Conservation (phyloP, 2,888 invertebrate genomes). For the Eupithecia vulgata region DNA sequence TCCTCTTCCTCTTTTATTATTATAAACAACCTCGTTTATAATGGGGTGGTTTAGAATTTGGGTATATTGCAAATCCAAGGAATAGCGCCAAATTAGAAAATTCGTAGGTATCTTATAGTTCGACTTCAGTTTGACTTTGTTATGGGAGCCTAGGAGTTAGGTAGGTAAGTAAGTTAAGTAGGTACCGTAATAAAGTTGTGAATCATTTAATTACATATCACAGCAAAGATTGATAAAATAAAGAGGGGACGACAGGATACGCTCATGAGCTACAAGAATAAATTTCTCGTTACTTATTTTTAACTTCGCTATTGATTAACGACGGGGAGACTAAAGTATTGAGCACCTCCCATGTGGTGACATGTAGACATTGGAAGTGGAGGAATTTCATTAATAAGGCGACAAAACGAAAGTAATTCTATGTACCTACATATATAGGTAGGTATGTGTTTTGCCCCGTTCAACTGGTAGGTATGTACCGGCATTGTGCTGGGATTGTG, state of each 20-base stretch:
- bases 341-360: background rate
- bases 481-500: no score
- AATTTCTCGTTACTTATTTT: constrained; percentile 35
- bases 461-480: background rate
- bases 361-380: no score
- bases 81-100: background rate
- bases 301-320: constrained; percentile 20
- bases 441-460: no score
- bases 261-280: constrained; percentile 22
- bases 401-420: no score
- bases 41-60: no score
- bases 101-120: no score
- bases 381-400: no score
- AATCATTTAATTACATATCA: constrained; percentile 6
- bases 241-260: constrained; percentile 27
- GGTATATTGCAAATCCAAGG: background rate
- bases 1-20: no score
- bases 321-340: background rate
- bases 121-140: background rate
- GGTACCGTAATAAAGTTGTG: background rate
- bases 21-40: no score
- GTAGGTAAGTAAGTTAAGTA: background rate
- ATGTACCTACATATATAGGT: no score
- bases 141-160: background rate
- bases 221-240: constrained; percentile 6